Percentiles rank a stretch among this genome's conserved stretches.
Evolutionary conservation across 2,113 vertebrate species (phyloP).

Genomic region (Limnothrissa miodon): DNA sequence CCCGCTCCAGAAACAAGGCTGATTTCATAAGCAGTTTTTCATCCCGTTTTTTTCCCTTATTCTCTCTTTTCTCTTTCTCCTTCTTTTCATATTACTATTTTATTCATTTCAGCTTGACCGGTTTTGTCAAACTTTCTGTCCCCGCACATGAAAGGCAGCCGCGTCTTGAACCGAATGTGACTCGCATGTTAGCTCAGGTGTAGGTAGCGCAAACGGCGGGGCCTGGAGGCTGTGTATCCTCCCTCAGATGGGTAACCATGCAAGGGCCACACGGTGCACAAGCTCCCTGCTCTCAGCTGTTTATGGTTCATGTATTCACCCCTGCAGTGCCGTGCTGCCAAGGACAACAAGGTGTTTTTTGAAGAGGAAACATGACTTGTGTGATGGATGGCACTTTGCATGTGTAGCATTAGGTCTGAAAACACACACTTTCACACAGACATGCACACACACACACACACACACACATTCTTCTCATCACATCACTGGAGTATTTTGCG

Average conservation of each 20-base stretch:
- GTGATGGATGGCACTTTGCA: not conserved
- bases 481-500: too few relatives aligned
- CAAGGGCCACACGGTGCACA: not conserved
- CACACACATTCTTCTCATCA: not conserved
- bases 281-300: not conserved
- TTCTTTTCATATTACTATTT: not conserved
- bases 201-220: not conserved
- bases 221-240: not conserved
- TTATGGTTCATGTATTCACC: not conserved
- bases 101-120: constrained; percentile 2
- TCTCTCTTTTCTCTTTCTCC: not conserved
- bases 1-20: constrained; percentile 6
- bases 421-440: not conserved
- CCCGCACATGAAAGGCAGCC: not conserved
- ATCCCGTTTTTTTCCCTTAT: not conserved
- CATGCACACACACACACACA: not conserved
- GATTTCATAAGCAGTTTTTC: constrained; percentile 1
- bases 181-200: not conserved
- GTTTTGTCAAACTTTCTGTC: not conserved
- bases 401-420: not conserved
- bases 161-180: not conserved
- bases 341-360: not conserved
- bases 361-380: not conserved
- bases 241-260: not conserved
- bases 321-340: not conserved